These are phyloP conservation scores for Iguana delicatissima DNA, from an alignment of 2,797 vertebrate species.

Conservation along the genomic window DNA sequence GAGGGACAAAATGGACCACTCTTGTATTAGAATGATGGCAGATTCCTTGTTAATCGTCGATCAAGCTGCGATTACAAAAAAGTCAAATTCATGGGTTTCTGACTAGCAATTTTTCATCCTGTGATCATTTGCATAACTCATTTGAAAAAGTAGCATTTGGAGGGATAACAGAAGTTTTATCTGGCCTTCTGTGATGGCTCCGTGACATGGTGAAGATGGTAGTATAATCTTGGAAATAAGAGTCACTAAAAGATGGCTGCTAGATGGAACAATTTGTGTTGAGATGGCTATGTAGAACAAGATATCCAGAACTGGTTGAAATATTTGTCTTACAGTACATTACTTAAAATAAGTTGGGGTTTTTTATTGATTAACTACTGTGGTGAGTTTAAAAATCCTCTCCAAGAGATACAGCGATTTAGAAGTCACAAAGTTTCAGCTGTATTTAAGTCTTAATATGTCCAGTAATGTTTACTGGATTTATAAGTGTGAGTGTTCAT, in stretches of 20 bases:
- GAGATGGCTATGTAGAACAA: neutral
- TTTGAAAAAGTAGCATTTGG: neutral
- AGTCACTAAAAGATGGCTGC: too few species aligned
- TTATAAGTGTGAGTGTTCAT: neutral
- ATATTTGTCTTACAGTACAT: neutral
- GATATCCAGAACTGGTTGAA: neutral
- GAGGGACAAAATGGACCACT: too few species aligned
- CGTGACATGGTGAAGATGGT: neutral
- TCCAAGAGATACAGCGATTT: neutral
- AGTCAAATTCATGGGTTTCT: neutral
- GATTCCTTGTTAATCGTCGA: neutral
- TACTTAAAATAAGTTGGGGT: neutral
- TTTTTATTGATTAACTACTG: neutral
- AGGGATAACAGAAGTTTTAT: too few species aligned
- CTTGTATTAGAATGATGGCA: neutral
- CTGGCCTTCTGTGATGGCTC: neutral
- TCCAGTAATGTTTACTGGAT: neutral
- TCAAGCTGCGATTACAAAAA: neutral
- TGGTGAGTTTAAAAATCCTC: neutral
- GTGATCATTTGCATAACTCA: neutral
- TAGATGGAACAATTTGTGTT: neutral
- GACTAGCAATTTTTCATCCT: neutral
- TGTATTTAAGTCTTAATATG: neutral
- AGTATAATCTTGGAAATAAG: neutral
- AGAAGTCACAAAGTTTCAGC: neutral